These are phyloP conservation scores for Scylla paramamosain DNA, from an alignment of 1,140 invertebrate species.

Conservation along the genomic window DNA sequence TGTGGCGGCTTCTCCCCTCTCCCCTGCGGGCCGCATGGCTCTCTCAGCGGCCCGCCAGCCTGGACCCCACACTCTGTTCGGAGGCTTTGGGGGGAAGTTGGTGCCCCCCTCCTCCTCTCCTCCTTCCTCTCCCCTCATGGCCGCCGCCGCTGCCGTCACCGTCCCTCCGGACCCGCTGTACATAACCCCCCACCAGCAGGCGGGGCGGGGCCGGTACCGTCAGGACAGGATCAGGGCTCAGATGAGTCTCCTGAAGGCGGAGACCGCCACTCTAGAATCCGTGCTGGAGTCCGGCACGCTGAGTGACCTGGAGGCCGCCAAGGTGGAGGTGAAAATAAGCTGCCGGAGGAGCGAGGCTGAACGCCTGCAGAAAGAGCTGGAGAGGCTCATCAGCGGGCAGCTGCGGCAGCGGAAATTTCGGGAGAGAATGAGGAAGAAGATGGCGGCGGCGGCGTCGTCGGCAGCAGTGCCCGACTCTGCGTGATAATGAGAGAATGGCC, in stretches of 20 bases:
- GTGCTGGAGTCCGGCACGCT: slow-evolving; percentile 71
- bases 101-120: slow-evolving; percentile 66
- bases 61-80: slow-evolving; percentile 63
- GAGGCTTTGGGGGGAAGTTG: slow-evolving; percentile 49
- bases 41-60: slow-evolving; percentile 63
- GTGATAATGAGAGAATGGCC: slow-evolving; percentile 14
- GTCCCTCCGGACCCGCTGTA: slow-evolving; percentile 27
- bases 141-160: slow-evolving; percentile 53
- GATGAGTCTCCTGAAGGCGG: slow-evolving; percentile 67
- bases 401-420: slow-evolving; percentile 76
- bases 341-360: slow-evolving; percentile 58
- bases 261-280: slow-evolving; percentile 70
- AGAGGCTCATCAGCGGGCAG: slow-evolving; percentile 76
- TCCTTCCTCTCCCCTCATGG: slow-evolving; percentile 63
- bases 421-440: slow-evolving; percentile 74
- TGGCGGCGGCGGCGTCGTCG: slow-evolving; percentile 45
- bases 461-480: background rate
- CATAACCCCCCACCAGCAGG: slow-evolving; percentile 8
- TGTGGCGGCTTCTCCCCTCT: slow-evolving; percentile 72
- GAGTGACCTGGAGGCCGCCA: slow-evolving; percentile 54
- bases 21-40: slow-evolving; percentile 68
- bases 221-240: slow-evolving; percentile 75
- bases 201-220: slow-evolving; percentile 63
- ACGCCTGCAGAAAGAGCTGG: slow-evolving; percentile 74
- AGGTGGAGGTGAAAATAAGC: slow-evolving; percentile 68